Percentiles rank a stretch among this genome's conserved stretches.
phyloP scores from a whole-genome alignment of 2,113 vertebrate species.

The Edolisoma coerulescens region DNA sequence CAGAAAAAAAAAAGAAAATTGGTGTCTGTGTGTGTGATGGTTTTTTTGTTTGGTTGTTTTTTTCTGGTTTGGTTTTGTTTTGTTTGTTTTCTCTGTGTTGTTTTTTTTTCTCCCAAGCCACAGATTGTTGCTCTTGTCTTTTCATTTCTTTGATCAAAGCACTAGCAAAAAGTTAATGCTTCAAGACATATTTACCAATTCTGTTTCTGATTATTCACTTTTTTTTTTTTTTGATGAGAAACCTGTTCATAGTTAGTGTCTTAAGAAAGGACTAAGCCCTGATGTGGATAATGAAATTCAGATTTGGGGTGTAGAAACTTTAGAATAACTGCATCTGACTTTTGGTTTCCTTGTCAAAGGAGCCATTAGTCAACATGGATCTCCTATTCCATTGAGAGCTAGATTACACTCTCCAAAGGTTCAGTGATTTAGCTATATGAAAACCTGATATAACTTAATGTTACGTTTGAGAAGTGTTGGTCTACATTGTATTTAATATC shows the following conservation, averaged over 20 bases:
- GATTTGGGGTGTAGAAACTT: not conserved
- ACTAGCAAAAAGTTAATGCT: not conserved
- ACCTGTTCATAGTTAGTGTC: not conserved
- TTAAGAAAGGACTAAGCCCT: not conserved
- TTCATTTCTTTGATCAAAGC: not conserved
- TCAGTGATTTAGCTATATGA: not conserved
- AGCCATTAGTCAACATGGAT: not conserved
- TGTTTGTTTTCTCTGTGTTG: not conserved
- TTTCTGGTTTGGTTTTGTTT: not conserved
- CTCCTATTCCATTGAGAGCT: not conserved
- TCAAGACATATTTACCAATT: not conserved
- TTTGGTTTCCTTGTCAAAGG: not conserved
- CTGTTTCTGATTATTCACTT: not conserved
- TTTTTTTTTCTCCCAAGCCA: not conserved
- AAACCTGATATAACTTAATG: not conserved
- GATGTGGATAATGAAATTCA: not conserved
- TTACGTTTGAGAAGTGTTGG: not conserved
- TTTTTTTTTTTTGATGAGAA: not conserved
- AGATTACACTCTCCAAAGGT: not conserved
- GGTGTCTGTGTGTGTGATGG: accelerated
- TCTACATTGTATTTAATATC: not conserved
- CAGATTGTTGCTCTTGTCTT: not conserved
- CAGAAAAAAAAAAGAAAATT: not conserved
- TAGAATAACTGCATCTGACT: not conserved
- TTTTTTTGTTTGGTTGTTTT: not conserved